Base-by-base conservation (phyloP, 2,113 vertebrate species). In the Triplophysa tibetana region DNA sequence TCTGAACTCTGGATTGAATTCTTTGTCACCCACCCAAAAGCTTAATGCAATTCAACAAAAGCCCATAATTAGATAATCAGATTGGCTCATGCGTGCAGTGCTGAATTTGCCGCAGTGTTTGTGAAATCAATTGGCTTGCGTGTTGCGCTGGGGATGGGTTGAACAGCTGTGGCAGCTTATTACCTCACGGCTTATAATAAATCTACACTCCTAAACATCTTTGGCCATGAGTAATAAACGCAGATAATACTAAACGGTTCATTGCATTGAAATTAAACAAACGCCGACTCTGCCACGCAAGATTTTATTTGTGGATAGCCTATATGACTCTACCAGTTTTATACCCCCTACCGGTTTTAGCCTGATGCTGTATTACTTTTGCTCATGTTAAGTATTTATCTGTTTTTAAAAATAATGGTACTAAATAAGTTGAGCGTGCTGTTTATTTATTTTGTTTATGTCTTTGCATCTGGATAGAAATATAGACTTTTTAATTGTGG, bases 11-110 rank as follows among this genome's bases (percentile, higher is more conserved):
- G 50, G 62, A 3, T 78, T 78, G 58, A 45, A 52, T 65, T 56
- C 19, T 50, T 24, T 63, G 33, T 74, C 58, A 8, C 69, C 77
- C 62, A 58, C 14, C 66, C 21, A 48, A 56, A 48, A 26, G 17
- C 72, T 81, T 62, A 60, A 54, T 79, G 60, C 63, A 33, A 63
- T 33, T 78, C 29, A 78, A 75, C 81, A 64, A 81, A 77, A 67
- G 23, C 73, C 56, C 50, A 48, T 81, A 84, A 86, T 86, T 64
- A 65, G 82, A 75, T 73, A 56, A 81, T 78, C 29, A 70, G 72
- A 70, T 48, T 43, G 41, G n/a, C 65, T 58, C 62, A 52, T 43
- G 21, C 19, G 2, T 67, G 19, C 23, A 1, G 19, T 21, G 66
- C 41, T 75, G 66, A 73, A 63, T 60, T 50, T 70, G 69, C 68